Base-by-base conservation (phyloP, 2,797 vertebrate genomes). In the Coreius guichenoti region DNA sequence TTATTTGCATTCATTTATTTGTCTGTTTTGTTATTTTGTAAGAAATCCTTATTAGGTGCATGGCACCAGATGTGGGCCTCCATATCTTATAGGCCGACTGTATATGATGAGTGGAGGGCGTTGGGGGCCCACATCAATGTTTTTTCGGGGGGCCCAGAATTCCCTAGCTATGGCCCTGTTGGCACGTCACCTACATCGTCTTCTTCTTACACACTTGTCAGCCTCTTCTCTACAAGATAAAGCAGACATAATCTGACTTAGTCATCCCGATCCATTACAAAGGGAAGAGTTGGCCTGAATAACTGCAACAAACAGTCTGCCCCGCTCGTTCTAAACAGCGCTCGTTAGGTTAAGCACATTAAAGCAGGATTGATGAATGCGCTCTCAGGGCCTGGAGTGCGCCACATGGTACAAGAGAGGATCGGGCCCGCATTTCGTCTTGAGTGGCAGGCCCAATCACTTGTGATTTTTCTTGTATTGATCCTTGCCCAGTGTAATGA, bases 301-400 rank as follows among this genome's bases (percentile, higher is more conserved):
- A 86, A 82, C 65, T 43, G 29, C 65, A 56, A 79, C 74, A 86
- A 86, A 83, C 80, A 51, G 73, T 69, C 80, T 82, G 63, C 65
- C 74, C 73, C 73, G 29, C 58, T 80, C 54, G 9, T 85, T 79
- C 36, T 78, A 78, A 78, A 83, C 74, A 63, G 54, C 58, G 19
- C 86, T 83, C 51, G 68, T 83, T 87, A 80, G 86, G 81, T 84
- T 83, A 80, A 87, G 81, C 86, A 45, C 76, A 83, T 86, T 86
- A 87, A 63, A 75, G 77, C 76, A 68, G 82, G 70, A 87, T 84
- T 81, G 86, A 87, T 87, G 86, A 87, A 26, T 13, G 76, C 19
- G 29, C 29, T 80, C 47, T 65, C 51, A 47, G 39, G 73, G 45
- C 63, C 47, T n/a, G 26, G 17, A 69, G 85, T n/a, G 43, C 12